These are phyloP conservation scores for Cotesia chilonis DNA, from an alignment of 1,140 invertebrate species.

Conservation along the genomic window DNA sequence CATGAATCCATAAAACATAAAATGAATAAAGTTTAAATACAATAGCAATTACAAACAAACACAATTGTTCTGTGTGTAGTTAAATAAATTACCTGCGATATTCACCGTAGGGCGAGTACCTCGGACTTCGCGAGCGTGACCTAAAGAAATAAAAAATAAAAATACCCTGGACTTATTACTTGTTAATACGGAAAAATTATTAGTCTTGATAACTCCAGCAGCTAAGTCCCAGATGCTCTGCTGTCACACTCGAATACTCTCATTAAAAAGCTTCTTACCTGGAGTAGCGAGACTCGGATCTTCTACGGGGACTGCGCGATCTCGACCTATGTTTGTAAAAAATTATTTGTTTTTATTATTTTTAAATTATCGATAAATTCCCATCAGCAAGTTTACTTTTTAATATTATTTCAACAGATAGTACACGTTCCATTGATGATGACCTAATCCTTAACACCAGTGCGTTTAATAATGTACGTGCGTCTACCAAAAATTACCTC, in stretches of 20 bases:
- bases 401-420: neutral
- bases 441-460: no score
- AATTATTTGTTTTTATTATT: conserved; percentile 11
- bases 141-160: conserved; percentile 56
- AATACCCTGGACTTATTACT: conserved; percentile 41
- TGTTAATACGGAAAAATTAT: neutral
- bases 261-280: conserved; percentile 39
- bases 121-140: conserved; percentile 56
- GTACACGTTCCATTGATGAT: no score
- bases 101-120: conserved; percentile 43
- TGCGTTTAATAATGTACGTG: no score
- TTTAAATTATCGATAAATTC: neutral
- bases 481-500: no score
- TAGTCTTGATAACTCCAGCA: neutral
- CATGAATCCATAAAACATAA: no score
- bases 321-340: conserved; percentile 39
- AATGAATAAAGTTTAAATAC: neutral
- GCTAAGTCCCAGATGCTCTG: neutral
- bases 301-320: conserved; percentile 45
- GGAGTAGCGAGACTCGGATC: conserved; percentile 54
- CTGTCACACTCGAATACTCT: neutral
- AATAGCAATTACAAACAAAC: neutral
- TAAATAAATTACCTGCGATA: conserved; percentile 55
- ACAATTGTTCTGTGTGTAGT: conserved; percentile 28
- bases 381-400: neutral